Conservation (phyloP, 2,113 vertebrate genomes). For the Notothenia coriiceps region DNA sequence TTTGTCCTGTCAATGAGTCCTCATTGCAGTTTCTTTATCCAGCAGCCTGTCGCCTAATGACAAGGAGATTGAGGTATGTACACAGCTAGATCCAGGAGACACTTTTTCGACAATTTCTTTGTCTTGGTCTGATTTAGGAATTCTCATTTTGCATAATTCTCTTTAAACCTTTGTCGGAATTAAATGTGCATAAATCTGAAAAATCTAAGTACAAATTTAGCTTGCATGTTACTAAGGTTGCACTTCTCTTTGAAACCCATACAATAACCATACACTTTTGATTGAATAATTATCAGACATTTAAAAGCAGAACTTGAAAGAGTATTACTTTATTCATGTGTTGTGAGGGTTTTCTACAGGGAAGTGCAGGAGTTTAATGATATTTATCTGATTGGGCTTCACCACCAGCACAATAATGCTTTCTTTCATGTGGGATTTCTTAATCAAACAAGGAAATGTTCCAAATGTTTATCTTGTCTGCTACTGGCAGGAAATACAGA, state of each 20-base stretch:
- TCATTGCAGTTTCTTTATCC: constrained; percentile 40
- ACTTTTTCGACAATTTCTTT: neutral
- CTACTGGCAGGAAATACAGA: neutral
- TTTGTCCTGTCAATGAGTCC: neutral
- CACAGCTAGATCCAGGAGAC: neutral
- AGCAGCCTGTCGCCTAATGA: constrained; percentile 88
- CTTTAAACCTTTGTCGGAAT: no score
- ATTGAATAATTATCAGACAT: no score
- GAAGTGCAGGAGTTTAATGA: neutral
- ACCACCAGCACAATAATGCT: neutral
- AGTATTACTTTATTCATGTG: neutral
- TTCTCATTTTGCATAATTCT: no score
- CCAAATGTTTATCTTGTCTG: neutral
- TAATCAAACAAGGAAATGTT: constrained; percentile 7
- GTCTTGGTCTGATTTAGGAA: neutral
- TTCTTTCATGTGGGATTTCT: rapidly evolving
- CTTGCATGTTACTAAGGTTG: no score
- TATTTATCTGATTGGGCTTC: neutral
- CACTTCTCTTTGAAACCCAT: neutral
- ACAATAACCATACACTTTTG: neutral
- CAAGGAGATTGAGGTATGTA: constrained; percentile 94
- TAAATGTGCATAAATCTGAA: no score
- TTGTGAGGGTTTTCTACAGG: neutral
- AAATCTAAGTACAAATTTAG: no score
- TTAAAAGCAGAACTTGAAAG: no score